A percentile compares a stretch with the other conserved stretches of the same genome.
phyloP scores from a whole-genome alignment of 2,113 vertebrate species.

The Chunga burmeisteri region DNA sequence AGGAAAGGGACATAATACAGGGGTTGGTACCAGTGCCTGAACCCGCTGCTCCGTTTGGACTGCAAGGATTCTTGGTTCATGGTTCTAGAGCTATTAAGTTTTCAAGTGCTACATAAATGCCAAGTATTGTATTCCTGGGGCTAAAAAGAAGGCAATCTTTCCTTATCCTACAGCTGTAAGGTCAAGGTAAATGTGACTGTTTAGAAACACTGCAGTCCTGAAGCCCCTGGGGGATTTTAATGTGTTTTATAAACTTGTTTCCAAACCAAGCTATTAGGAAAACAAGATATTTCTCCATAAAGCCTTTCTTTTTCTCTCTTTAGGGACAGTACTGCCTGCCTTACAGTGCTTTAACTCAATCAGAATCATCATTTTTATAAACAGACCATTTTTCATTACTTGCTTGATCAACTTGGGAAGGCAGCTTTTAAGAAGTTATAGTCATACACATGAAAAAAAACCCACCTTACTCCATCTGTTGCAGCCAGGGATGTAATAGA shows the following conservation, averaged over 20 bases:
- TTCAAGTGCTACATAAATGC: background rate
- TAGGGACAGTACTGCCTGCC: slow-evolving; percentile 10
- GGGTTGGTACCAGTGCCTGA: background rate
- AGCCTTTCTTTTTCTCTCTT: slow-evolving; percentile 45
- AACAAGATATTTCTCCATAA: slow-evolving; percentile 55
- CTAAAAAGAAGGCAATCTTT: slow-evolving; percentile 11
- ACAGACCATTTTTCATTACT: slow-evolving; percentile 41
- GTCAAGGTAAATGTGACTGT: slow-evolving; percentile 29
- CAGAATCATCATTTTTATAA: slow-evolving; percentile 53
- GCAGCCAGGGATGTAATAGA: background rate
- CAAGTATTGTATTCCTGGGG: background rate
- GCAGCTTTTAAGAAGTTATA: slow-evolving; percentile 2
- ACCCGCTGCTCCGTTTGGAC: background rate
- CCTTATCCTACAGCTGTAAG: slow-evolving; percentile 6
- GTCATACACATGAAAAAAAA: background rate
- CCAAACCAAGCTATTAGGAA: slow-evolving; percentile 52
- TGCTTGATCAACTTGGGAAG: slow-evolving; percentile 35
- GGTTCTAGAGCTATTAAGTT: slow-evolving; percentile 2
- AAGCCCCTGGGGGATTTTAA: slow-evolving; percentile 30
- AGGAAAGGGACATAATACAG: background rate
- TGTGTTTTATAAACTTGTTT: slow-evolving; percentile 57
- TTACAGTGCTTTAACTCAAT: slow-evolving; percentile 39
- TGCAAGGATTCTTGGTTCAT: background rate
- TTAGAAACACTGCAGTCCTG: slow-evolving; percentile 12
- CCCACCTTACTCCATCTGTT: background rate